Evolutionary conservation across 2,113 vertebrate genomes (phyloP).

Genomic region (Nematolebias whitei): DNA sequence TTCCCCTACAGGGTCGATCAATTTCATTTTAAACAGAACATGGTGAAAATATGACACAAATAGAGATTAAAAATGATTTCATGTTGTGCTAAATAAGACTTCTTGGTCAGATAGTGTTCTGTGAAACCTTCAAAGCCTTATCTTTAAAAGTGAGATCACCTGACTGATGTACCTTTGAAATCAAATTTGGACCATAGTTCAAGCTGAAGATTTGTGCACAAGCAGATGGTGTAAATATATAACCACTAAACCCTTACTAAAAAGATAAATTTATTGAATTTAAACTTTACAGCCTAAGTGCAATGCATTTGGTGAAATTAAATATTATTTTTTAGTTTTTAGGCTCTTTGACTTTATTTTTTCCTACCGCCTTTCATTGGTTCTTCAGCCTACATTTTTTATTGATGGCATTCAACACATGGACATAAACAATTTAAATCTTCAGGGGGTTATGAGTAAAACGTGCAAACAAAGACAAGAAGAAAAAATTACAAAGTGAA

Average conservation of each 20-base stretch:
- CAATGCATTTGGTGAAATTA: not conserved
- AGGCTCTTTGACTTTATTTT: too few relatives aligned
- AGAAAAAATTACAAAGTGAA: not conserved
- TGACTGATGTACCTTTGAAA: conserved; percentile 28
- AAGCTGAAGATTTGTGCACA: not conserved
- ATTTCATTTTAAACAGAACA: not conserved
- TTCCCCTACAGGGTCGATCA: too few relatives aligned
- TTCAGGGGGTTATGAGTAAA: too few relatives aligned
- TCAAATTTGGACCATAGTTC: conserved; percentile 28
- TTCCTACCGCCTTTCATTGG: too few relatives aligned
- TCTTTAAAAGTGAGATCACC: conserved; percentile 21
- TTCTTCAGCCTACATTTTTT: too few relatives aligned
- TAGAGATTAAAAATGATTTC: not conserved
- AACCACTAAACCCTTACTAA: too few relatives aligned
- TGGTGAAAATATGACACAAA: not conserved
- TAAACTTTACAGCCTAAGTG: not conserved
- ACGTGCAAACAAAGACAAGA: too few relatives aligned
- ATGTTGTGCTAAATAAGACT: not conserved
- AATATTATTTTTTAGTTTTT: not conserved
- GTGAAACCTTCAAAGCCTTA: conserved; percentile 23
- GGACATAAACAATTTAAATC: too few relatives aligned
- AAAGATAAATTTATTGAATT: not conserved
- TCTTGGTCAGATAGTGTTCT: not conserved
- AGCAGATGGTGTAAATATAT: not conserved
- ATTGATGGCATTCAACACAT: too few relatives aligned